Evolutionary conservation across 2,888 invertebrate species (phyloP), one percentile per base, ranked within the genome.

Genomic region (Nematopogon swammerdamellus): DNA sequence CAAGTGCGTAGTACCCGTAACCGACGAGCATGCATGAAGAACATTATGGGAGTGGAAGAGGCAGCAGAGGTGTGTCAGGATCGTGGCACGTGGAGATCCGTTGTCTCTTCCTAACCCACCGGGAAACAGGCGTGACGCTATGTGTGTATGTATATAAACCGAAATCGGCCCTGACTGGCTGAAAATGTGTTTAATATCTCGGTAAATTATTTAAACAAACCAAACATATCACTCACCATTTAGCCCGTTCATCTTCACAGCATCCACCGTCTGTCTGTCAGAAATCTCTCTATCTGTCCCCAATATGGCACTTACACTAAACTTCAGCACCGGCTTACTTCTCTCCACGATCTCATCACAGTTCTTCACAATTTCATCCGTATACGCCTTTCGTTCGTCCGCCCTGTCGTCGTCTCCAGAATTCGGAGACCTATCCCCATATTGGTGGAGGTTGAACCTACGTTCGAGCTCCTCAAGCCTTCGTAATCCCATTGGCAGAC

Each of bases 231-330:
- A 68, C 77, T 70, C 50, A 80, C 80, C 80, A 51, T 61, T 71
- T 5, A 71, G 20, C 8, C 53, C 62, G 52, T 63, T 70, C 52
- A 61, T 70, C 54, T 64, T 72, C 10, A 63, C 61, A 1, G 59
- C 55, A 50, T 46, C 52, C 19, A 54, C 55, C 59, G n/a, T 72
- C 76, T 54, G 16, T 56, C 55, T 5, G 42, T 47, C 14, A 45
- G 50, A 14, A 18, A 19, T 14, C 47, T 72, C 71, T 25, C 81
- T 69, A 58, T 87, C 85, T 54, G 80, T 80, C 1, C 92, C 92
- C 60, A 95, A 80, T 59, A 95, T 95, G 45, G 94, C 94, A 81
- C 90, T 93, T 55, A 95, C 94, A 85, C 94, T 94, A 73, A 95
- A 95, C 72, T 94, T 94, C 60, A 94, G 81, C 63, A 91, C 84